Conservation (phyloP, 2,888 invertebrate genomes). For the Cyaniris semiargus region DNA sequence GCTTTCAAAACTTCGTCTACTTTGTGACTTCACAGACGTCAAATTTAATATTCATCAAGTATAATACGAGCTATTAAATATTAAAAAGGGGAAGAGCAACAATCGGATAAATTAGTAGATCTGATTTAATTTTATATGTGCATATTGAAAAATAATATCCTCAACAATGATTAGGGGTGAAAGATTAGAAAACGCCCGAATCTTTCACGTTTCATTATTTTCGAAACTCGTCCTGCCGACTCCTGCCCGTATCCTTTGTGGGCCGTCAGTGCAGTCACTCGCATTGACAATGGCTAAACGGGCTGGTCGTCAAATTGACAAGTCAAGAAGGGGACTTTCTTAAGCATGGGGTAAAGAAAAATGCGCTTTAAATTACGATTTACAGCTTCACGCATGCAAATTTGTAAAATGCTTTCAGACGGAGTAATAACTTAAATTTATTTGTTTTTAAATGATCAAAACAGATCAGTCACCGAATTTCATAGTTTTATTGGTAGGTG, state of each 20-base stretch:
- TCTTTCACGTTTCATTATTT: conserved; percentile 63
- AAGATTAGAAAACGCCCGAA: conserved; percentile 61
- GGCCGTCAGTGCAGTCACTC: conserved; percentile 65
- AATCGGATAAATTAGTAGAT: conserved; percentile 54
- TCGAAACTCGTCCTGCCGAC: conserved; percentile 63
- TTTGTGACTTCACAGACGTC: background rate
- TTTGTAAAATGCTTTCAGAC: conserved; percentile 7
- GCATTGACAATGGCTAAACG: conserved; percentile 58
- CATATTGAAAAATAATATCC: conserved; percentile 52
- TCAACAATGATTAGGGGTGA: conserved; percentile 49
- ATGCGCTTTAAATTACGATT: conserved; percentile 35
- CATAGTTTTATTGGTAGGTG: background rate
- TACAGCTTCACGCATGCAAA: conserved; percentile 21
- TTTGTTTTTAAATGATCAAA: background rate
- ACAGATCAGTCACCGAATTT: background rate
- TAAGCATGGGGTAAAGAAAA: conserved; percentile 50
- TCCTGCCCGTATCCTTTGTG: conserved; percentile 55
- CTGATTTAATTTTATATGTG: conserved; percentile 51
- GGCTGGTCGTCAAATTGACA: conserved; percentile 65
- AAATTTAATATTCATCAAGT: conserved; percentile 13
- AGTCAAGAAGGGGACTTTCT: conserved; percentile 57
- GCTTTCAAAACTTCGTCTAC: background rate
- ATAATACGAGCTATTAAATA: conserved; percentile 30
- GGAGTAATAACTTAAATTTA: background rate
- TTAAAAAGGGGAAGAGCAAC: conserved; percentile 44